Evolutionary conservation across 2,113 vertebrate genomes (phyloP), one percentile per base, ranked within the genome.

Genomic region (Gobius niger): DNA sequence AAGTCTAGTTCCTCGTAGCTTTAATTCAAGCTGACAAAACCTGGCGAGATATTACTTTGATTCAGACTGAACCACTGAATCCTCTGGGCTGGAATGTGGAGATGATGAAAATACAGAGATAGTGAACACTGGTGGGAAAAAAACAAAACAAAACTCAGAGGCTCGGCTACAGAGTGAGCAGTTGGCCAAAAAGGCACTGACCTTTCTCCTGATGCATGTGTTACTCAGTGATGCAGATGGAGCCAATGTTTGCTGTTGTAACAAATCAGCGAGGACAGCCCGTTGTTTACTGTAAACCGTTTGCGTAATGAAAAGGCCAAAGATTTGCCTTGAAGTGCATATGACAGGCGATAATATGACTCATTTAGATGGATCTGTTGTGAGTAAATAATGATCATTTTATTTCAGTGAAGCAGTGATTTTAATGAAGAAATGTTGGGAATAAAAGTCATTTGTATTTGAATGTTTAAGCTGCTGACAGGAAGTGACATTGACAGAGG

Each of bases 101-200:
- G 70, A 77, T 40, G 77, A 67, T 46, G 70, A 62, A 76, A 76
- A 81, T 44, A 9, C 73, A 78, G 61, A 75, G 77, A 65, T 77
- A 76, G 83, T 73, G 81, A 85, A 85, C 73, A 66, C 61, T 2
- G 40, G 72, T 66, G 70, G 63, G 78, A 71, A 49, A 83, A 34
- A 4, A 34, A 34, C 24, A 3, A 34, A 34, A 34, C 24, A 24
- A 24, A 24, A 24, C 1, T 34, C 24, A 34, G 24, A 34, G 24
- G 52, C 19, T 53, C 19, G 1, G 9, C 18, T 16, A 73, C 19
- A 18, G 79, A 78, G 77, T 82, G 72, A 72, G 74, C 77, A 62
- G 82, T 65, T 65, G 63, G 75, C 65, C 74, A 70, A 81, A 81
- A 75, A 71, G 69, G 66, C 65, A 6, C 42, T 76, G 77, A 76